Percentiles rank a stretch among this genome's conserved stretches.
Conservation (phyloP, 2,888 invertebrate genomes). For the Caenorhabditis sinica region DNA sequence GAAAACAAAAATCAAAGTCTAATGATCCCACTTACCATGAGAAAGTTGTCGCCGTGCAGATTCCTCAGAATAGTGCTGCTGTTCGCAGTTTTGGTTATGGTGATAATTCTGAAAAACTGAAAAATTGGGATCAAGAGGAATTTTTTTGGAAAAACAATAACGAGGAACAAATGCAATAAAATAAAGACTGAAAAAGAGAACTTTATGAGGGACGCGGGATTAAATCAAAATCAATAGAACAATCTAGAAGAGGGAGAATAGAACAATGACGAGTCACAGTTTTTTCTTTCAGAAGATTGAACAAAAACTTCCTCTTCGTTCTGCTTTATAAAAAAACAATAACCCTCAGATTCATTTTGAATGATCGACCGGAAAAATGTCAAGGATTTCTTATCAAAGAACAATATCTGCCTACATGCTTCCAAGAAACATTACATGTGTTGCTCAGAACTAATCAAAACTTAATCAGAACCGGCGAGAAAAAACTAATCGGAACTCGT, state of each 20-base stretch:
- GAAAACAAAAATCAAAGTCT: slow-evolving; percentile 26
- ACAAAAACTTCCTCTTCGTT: background rate
- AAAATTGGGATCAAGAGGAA: background rate
- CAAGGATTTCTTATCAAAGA: background rate
- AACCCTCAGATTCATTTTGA: background rate
- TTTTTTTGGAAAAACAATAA: background rate
- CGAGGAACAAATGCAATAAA: background rate
- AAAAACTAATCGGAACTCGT: background rate
- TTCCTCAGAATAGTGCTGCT: slow-evolving; percentile 33
- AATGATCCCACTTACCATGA: slow-evolving; percentile 34
- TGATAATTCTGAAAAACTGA: slow-evolving; percentile 31
- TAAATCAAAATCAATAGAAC: slow-evolving; percentile 31
- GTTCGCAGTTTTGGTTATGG: slow-evolving; percentile 22
- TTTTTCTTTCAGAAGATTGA: slow-evolving; percentile 17
- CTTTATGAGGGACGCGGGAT: background rate
- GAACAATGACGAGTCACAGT: slow-evolving; percentile 16
- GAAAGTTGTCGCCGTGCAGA: slow-evolving; percentile 44
- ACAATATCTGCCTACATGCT: background rate
- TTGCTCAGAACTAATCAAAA: background rate
- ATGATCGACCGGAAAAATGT: background rate
- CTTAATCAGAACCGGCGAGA: background rate
- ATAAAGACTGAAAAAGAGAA: slow-evolving; percentile 13
- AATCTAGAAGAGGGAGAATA: slow-evolving; percentile 1
- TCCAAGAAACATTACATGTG: background rate
- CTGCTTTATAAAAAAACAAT: slow-evolving; percentile 12